These are phyloP conservation scores for Dreissena rostriformis DNA, from an alignment of 1,140 invertebrate genomes.

Conservation along the genomic window DNA sequence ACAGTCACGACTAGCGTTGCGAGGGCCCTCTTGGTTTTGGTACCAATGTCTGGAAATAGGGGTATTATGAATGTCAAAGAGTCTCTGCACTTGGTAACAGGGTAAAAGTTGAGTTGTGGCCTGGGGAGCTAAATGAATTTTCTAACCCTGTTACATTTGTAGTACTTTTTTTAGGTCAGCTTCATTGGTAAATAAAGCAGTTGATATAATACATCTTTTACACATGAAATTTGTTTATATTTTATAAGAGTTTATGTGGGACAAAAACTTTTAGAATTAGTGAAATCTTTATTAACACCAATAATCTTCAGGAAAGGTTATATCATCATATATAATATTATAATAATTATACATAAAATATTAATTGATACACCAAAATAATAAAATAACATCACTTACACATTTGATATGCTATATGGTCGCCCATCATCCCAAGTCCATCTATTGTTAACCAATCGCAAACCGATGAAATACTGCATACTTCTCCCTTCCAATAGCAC, in stretches of 20 bases:
- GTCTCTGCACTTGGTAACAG: not conserved
- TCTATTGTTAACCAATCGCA: conserved; percentile 23
- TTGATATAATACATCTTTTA: too few species aligned
- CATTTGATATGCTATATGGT: conserved; percentile 1
- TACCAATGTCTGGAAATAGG: conserved; percentile 36
- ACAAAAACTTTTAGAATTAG: too few species aligned
- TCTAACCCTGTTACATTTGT: too few species aligned
- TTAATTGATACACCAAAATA: too few species aligned
- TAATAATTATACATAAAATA: too few species aligned
- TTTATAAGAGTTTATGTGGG: too few species aligned
- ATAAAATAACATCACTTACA: not conserved
- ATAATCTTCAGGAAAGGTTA: too few species aligned
- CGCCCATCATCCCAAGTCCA: conserved; percentile 27
- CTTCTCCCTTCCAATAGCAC: conserved; percentile 10
- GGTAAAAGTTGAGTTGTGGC: not conserved
- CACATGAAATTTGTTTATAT: too few species aligned
- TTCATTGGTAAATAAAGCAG: too few species aligned
- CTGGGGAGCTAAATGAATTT: not conserved
- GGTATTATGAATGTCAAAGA: not conserved
- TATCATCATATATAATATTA: too few species aligned
- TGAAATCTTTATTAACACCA: too few species aligned
- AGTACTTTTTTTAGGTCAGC: too few species aligned
- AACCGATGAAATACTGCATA: conserved; percentile 28
- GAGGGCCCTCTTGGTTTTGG: conserved; percentile 30
- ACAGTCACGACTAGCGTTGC: conserved; percentile 15